These are phyloP conservation scores for Xestia c-nigrum DNA, from an alignment of 2,888 invertebrate species.

Conservation along the genomic window DNA sequence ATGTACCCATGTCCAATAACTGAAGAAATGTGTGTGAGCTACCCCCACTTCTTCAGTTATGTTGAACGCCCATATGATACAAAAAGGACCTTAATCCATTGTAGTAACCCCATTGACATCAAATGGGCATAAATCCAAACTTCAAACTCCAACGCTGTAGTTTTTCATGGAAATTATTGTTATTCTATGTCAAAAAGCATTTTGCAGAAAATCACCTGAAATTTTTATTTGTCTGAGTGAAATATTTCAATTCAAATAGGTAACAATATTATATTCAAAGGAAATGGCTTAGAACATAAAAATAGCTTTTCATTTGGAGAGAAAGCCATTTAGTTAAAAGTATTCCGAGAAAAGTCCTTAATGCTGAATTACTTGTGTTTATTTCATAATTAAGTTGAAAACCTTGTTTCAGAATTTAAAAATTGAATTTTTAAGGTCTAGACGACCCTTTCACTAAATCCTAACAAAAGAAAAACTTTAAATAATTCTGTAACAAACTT, in stretches of 20 bases:
- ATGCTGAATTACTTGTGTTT: neutral
- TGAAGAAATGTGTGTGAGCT: no score
- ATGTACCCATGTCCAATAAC: no score
- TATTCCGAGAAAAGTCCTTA: neutral
- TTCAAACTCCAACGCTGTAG: neutral
- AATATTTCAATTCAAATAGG: constrained; percentile 3
- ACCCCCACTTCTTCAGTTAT: no score
- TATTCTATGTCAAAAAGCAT: neutral
- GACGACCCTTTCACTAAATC: neutral
- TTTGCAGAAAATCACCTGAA: neutral
- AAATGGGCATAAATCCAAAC: neutral
- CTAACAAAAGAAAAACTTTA: neutral
- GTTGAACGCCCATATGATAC: neutral
- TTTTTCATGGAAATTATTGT: neutral
- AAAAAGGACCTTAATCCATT: no score
- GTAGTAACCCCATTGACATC: neutral
- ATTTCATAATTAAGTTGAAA: constrained; percentile 4
- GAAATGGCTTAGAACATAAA: neutral
- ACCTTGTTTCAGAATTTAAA: neutral
- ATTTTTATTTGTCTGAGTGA: no score
- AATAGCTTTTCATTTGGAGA: neutral
- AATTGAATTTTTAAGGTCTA: constrained; percentile 2
- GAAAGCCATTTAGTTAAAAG: neutral
- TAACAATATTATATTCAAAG: neutral
- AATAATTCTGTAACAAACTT: neutral